Evolutionary conservation across 2,113 vertebrate species (phyloP).

Genomic region (Clinocottus analis): DNA sequence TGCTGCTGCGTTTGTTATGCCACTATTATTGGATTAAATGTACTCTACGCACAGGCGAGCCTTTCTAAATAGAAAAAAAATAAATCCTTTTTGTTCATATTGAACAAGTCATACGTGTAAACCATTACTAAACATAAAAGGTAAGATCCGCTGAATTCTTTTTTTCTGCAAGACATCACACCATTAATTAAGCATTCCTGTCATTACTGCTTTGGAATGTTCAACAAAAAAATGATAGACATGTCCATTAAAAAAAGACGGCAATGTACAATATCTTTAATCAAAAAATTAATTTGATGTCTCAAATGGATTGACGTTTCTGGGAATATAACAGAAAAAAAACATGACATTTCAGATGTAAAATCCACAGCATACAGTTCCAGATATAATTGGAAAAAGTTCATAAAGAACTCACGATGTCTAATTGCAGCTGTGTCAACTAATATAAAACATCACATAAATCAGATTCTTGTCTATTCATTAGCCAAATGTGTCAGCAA

Average conservation of each 20-base stretch:
- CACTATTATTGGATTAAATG: constrained; percentile 3
- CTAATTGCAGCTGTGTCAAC: constrained; percentile 73
- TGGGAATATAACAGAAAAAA: constrained; percentile 63
- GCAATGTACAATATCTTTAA: constrained; percentile 63
- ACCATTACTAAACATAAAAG: constrained; percentile 20
- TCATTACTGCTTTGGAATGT: constrained; percentile 47
- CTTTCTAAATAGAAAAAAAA: constrained; percentile 21
- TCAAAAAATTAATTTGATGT: constrained; percentile 71
- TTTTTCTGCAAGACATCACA: constrained; percentile 30
- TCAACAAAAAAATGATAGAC: constrained; percentile 73
- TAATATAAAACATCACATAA: constrained; percentile 62
- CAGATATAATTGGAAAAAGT: constrained; percentile 75
- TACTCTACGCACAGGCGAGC: not conserved
- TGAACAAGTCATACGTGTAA: not conserved
- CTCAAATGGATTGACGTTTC: constrained; percentile 62
- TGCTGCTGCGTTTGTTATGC: constrained; percentile 11
- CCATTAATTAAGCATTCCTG: constrained; percentile 68
- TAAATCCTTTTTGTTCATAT: not conserved
- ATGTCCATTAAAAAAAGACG: constrained; percentile 77
- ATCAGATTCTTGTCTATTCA: constrained; percentile 60
- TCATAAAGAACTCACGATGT: constrained; percentile 65
- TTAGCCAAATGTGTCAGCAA: constrained; percentile 65
- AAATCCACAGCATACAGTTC: constrained; percentile 50
- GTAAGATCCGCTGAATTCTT: constrained; percentile 29
- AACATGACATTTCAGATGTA: constrained; percentile 57